Conservation (phyloP, 2,797 vertebrate genomes). For the Malacoraja senta region DNA sequence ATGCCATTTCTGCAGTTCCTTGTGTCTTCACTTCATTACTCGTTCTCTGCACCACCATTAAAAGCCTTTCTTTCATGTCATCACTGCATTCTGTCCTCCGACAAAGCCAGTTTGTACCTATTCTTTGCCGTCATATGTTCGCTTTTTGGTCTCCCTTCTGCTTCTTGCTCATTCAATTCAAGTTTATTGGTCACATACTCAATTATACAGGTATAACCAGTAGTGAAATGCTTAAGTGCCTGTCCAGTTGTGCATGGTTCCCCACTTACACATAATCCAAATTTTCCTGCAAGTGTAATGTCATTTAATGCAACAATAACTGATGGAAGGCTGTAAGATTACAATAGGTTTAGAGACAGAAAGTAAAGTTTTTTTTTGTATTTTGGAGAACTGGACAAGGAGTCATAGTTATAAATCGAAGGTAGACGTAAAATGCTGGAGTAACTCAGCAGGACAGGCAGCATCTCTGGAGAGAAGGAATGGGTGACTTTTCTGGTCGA, state of each 20-base stretch:
- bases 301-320: neutral
- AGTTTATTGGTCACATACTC: no score
- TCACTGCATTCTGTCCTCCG: neutral
- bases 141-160: neutral
- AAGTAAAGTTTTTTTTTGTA: neutral
- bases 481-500: no score
- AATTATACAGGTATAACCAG: no score
- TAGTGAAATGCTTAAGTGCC: no score
- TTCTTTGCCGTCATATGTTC: neutral
- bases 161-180: neutral
- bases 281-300: neutral
- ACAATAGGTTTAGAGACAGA: neutral
- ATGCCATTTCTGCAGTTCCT: no score
- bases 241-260: no score
- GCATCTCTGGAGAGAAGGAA: no score
- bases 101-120: neutral
- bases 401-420: no score
- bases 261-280: no score
- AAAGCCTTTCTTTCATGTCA: no score
- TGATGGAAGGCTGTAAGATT: neutral
- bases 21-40: neutral
- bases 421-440: no score
- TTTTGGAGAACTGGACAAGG: neutral
- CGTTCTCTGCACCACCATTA: neutral
- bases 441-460: no score